These are phyloP conservation scores for Aeoliscus strigatus DNA, from an alignment of 2,797 vertebrate species.

Conservation along the genomic window DNA sequence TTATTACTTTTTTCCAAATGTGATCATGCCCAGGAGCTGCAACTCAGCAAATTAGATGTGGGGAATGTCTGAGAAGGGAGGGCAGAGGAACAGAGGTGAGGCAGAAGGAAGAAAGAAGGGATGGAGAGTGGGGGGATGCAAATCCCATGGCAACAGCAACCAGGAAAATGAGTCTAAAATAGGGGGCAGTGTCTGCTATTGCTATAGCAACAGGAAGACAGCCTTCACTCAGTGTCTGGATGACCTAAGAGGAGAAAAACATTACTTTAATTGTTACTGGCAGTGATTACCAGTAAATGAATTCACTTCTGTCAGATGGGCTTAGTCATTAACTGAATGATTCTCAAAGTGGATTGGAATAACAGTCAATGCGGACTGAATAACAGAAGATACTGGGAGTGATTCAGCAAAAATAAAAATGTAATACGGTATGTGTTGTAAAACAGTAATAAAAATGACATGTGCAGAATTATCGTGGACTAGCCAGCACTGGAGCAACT, in stretches of 20 bases:
- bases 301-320: constrained; percentile 30
- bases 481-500: no score
- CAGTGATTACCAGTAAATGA: constrained; percentile 35
- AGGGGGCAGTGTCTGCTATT: constrained; percentile 85
- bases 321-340: constrained; percentile 9
- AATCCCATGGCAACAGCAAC: constrained; percentile 87
- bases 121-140: constrained; percentile 62
- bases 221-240: constrained; percentile 70
- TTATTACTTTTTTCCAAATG: constrained; percentile 47
- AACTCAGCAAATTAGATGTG: constrained; percentile 64
- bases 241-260: constrained; percentile 75
- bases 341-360: constrained; percentile 6
- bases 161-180: constrained; percentile 84
- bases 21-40: constrained; percentile 47
- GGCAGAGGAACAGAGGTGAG: constrained; percentile 39
- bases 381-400: not conserved
- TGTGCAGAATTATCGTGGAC: no score
- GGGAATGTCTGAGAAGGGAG: constrained; percentile 30
- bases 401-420: not conserved
- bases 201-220: constrained; percentile 84
- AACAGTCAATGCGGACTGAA: constrained; percentile 5
- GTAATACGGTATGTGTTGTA: not conserved
- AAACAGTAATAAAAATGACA: no score
- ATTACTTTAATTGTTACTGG: constrained; percentile 64
- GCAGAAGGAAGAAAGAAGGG: constrained; percentile 49